A percentile compares a stretch with the other conserved stretches of the same genome.
These are phyloP conservation scores for Euwallacea fornicatus DNA, from an alignment of 1,140 invertebrate genomes.

Conservation along the genomic window DNA sequence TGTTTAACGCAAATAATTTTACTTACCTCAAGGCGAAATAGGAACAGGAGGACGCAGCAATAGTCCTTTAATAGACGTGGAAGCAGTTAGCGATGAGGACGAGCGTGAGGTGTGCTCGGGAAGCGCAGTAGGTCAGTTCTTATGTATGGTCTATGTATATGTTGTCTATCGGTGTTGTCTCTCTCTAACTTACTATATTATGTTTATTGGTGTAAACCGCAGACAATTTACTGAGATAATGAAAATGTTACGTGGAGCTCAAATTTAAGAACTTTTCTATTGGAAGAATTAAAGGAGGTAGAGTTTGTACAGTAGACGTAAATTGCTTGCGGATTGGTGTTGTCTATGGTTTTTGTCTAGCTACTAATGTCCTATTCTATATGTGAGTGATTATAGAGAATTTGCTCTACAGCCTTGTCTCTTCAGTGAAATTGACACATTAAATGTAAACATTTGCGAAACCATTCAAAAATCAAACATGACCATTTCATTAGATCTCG, in stretches of 20 bases:
- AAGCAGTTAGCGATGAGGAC: constrained; percentile 70
- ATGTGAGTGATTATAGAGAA: neutral
- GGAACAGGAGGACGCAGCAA: constrained; percentile 61
- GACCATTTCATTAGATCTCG: no score
- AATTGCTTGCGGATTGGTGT: constrained; percentile 15
- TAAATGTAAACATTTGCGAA: no score
- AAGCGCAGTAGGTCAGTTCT: constrained; percentile 65
- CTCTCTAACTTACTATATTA: constrained; percentile 36
- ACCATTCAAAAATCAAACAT: no score
- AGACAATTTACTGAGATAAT: constrained; percentile 18
- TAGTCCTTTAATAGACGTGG: constrained; percentile 76
- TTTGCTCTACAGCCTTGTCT: no score
- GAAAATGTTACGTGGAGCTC: no score
- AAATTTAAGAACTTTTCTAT: neutral
- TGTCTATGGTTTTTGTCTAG: constrained; percentile 8
- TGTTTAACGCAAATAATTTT: neutral
- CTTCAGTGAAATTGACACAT: no score
- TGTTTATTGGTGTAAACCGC: constrained; percentile 32
- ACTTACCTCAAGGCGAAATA: constrained; percentile 63
- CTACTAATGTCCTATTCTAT: constrained; percentile 6
- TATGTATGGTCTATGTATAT: constrained; percentile 44
- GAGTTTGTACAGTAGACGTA: neutral
- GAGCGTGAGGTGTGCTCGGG: constrained; percentile 56
- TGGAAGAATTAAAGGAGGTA: neutral
- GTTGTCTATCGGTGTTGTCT: constrained; percentile 52